Conservation (phyloP, 2,797 vertebrate genomes). For the Oryzias dopingdopingensis region DNA sequence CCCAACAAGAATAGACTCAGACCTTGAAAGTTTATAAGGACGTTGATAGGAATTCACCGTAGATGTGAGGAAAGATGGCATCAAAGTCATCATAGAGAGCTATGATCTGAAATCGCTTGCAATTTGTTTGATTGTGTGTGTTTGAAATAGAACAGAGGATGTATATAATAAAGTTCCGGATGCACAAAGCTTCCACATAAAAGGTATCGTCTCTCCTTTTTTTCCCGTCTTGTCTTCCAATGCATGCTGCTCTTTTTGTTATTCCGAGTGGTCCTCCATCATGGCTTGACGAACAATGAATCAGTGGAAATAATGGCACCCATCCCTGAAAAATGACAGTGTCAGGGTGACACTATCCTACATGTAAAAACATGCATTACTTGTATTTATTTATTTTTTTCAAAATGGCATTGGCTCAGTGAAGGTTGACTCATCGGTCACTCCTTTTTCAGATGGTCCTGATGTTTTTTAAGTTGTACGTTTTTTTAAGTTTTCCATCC, state of each 20-base stretch:
- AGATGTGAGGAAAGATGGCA: conserved; percentile 1
- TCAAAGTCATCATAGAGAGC: not conserved
- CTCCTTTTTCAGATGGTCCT: not conserved
- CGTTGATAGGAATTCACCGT: conserved; percentile 4
- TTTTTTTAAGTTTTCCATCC: no score
- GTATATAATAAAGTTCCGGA: not conserved
- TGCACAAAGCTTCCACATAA: conserved; percentile 3
- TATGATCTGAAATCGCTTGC: not conserved
- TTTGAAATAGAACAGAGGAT: conserved; percentile 1
- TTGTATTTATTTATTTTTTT: not conserved
- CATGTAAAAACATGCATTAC: not conserved
- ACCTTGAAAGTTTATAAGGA: conserved; percentile 12
- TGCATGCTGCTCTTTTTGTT: conserved; percentile 13
- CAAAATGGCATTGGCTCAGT: not conserved
- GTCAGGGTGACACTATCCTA: conserved; percentile 6
- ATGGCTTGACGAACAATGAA: conserved; percentile 12
- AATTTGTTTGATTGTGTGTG: not conserved
- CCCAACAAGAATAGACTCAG: conserved; percentile 31
- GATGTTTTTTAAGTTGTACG: no score
- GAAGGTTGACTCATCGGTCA: conserved; percentile 2
- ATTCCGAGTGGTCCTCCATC: conserved; percentile 19
- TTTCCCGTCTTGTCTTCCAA: conserved; percentile 3
- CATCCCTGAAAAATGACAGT: conserved; percentile 5
- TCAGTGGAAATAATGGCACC: conserved; percentile 26
- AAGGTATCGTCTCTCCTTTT: conserved; percentile 1